phyloP scores from a whole-genome alignment of 2,797 vertebrate genomes.

The Nyctalus aviator region DNA sequence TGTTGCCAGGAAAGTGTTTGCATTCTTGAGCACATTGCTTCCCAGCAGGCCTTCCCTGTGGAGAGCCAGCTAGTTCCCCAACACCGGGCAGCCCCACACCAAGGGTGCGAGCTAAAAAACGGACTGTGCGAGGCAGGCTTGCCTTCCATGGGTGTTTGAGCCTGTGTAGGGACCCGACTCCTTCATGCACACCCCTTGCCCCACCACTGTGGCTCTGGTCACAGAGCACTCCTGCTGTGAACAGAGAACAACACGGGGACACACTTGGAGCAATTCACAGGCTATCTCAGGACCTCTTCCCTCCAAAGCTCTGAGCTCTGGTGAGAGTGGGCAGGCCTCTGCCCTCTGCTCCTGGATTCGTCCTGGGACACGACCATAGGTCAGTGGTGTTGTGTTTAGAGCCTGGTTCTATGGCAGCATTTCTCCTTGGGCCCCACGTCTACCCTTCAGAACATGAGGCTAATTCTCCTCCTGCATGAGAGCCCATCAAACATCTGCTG shows the following conservation, averaged over 20 bases:
- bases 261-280: neutral
- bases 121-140: neutral
- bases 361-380: neutral
- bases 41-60: slow-evolving; percentile 25
- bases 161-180: neutral
- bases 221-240: neutral
- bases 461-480: neutral
- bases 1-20: slow-evolving; percentile 55
- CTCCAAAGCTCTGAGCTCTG: neutral
- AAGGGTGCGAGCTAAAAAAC: neutral
- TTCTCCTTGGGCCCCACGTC: neutral
- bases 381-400: neutral
- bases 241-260: neutral
- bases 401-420: neutral
- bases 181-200: neutral
- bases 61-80: neutral
- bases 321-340: neutral
- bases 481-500: neutral
- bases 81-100: neutral
- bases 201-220: neutral
- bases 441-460: neutral
- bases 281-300: neutral
- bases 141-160: neutral
- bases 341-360: neutral
- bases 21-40: neutral